These are phyloP conservation scores for Ooceraea biroi DNA, from an alignment of 1,140 invertebrate genomes.

Conservation along the genomic window DNA sequence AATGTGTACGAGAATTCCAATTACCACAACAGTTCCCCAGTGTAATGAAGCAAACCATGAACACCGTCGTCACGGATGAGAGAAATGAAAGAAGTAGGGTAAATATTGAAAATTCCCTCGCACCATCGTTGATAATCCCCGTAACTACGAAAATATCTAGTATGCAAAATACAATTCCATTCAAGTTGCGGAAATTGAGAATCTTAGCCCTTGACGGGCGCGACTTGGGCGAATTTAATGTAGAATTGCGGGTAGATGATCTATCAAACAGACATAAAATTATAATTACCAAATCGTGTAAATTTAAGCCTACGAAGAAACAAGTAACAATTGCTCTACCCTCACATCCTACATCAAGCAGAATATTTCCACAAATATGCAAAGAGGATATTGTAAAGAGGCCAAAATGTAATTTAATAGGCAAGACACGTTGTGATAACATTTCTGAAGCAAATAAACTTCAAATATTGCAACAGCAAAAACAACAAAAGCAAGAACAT, in stretches of 20 bases:
- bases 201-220: conserved; percentile 72
- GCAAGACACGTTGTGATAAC: not conserved
- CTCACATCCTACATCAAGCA: not conserved
- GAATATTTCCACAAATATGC: not conserved
- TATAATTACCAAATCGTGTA: not conserved
- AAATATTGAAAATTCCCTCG: not conserved
- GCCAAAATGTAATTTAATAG: not conserved
- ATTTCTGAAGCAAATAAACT: too few relatives aligned
- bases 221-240: conserved; percentile 78
- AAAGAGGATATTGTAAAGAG: not conserved
- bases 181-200: conserved; percentile 71
- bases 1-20: conserved; percentile 63
- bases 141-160: not conserved
- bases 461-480: not conserved
- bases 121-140: not conserved
- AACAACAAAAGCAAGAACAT: not conserved
- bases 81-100: not conserved
- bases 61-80: not conserved
- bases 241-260: conserved; percentile 48
- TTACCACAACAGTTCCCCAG: conserved; percentile 68
- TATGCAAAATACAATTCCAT: not conserved
- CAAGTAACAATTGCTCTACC: not conserved
- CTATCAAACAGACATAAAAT: conserved; percentile 28
- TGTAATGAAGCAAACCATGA: not conserved
- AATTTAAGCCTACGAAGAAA: not conserved